These are phyloP conservation scores for Andrena praecox DNA, from an alignment of 2,888 invertebrate genomes.

Conservation along the genomic window DNA sequence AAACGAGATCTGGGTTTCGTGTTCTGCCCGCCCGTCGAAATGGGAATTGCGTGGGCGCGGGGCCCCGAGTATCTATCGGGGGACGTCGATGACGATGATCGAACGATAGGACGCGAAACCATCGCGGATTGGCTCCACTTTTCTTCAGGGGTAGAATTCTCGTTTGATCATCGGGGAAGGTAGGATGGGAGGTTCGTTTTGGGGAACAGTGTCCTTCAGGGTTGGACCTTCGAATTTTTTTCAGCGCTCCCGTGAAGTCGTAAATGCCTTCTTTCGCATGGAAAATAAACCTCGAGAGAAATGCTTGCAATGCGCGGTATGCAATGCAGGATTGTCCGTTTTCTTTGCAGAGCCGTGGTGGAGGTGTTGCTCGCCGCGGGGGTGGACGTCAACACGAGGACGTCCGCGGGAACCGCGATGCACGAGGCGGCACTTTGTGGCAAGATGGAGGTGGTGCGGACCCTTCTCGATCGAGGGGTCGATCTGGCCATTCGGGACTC, in stretches of 20 bases:
- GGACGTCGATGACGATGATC: constrained; percentile 9
- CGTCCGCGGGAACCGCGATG: constrained; percentile 94
- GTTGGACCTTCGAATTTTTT: no score
- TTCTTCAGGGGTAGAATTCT: background rate
- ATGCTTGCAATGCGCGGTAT: background rate
- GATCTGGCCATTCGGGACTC: constrained; percentile 93
- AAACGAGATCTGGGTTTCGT: constrained; percentile 61
- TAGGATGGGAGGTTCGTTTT: background rate
- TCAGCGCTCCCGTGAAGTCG: background rate
- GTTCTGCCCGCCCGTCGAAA: constrained; percentile 38
- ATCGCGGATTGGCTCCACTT: constrained; percentile 4
- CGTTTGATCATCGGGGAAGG: background rate
- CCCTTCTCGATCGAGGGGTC: constrained; percentile 92
- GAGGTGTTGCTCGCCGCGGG: constrained; percentile 93
- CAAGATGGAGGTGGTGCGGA: constrained; percentile 94
- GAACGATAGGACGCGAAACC: background rate
- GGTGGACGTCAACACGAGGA: constrained; percentile 94
- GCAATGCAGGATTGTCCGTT: background rate
- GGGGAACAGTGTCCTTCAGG: background rate
- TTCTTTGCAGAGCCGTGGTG: constrained; percentile 90
- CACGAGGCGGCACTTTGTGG: constrained; percentile 98
- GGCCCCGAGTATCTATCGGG: constrained; percentile 35
- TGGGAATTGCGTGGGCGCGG: constrained; percentile 53
- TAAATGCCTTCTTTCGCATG: background rate
- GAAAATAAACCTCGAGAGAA: background rate